These are phyloP conservation scores for Cyrtorhinus lividipennis DNA, from an alignment of 1,140 invertebrate species.

Conservation along the genomic window DNA sequence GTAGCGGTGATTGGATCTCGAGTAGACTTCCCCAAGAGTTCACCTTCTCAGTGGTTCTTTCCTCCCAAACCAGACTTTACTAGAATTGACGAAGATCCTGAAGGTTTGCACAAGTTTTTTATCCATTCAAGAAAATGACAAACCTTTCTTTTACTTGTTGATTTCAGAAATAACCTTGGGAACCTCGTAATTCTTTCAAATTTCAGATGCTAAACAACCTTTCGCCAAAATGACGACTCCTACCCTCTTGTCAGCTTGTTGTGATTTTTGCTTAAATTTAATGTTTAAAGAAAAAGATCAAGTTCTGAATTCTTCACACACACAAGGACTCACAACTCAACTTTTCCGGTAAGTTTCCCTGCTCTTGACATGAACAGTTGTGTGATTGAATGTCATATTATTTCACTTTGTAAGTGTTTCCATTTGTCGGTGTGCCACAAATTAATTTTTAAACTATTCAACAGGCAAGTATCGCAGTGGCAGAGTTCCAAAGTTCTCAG, in stretches of 20 bases:
- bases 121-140: no score
- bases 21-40: not conserved
- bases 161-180: no score
- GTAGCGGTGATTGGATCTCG: not conserved
- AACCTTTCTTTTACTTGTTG: no score
- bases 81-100: not conserved
- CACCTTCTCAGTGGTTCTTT: not conserved
- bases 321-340: not conserved
- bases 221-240: not conserved
- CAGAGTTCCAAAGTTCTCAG: not conserved
- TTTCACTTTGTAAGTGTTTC: no score
- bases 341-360: slow-evolving; percentile 9
- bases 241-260: not conserved
- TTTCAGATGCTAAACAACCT: not conserved
- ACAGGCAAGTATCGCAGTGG: slow-evolving; percentile 9
- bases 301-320: not conserved
- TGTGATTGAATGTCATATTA: no score
- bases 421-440: no score
- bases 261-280: slow-evolving; percentile 3
- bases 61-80: no score
- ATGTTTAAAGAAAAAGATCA: slow-evolving; percentile 10
- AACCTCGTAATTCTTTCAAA: not conserved
- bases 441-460: not conserved
- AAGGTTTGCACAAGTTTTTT: no score
- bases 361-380: no score